phyloP scores from a whole-genome alignment of 2,888 invertebrate genomes.

The Toxonevra muliebris region DNA sequence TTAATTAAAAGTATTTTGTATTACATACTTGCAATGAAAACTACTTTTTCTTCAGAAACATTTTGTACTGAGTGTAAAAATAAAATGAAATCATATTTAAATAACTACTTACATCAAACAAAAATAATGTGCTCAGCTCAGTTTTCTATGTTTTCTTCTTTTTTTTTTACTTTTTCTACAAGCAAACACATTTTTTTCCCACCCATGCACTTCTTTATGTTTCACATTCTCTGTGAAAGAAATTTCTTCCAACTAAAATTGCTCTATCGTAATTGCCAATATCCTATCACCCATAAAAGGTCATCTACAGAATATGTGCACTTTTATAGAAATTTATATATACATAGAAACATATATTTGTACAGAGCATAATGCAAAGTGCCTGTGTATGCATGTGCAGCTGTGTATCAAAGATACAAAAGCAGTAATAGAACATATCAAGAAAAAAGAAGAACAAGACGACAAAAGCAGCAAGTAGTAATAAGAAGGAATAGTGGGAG shows the following conservation, averaged over 20 bases:
- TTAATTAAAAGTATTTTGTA: too few relatives aligned
- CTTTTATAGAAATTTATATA: background rate
- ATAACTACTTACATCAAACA: too few relatives aligned
- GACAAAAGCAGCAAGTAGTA: constrained; percentile 8
- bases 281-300: constrained; percentile 16
- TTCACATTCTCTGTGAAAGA: background rate
- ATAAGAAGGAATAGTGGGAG: background rate
- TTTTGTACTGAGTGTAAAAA: background rate
- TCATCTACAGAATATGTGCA: background rate
- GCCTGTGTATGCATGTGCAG: too few relatives aligned
- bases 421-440: too few relatives aligned
- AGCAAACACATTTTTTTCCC: constrained; percentile 5
- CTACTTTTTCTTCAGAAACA: too few relatives aligned
- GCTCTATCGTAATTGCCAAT: constrained; percentile 27
- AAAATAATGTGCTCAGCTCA: too few relatives aligned
- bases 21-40: too few relatives aligned
- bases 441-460: background rate
- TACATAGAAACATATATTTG: background rate
- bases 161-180: background rate
- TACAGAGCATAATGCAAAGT: too few relatives aligned
- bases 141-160: background rate
- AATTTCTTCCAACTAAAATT: background rate
- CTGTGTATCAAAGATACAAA: too few relatives aligned
- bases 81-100: background rate
- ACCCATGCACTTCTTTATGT: background rate